Base-by-base conservation (phyloP, 2,797 vertebrate genomes). In the Lutjanus campechanus region DNA sequence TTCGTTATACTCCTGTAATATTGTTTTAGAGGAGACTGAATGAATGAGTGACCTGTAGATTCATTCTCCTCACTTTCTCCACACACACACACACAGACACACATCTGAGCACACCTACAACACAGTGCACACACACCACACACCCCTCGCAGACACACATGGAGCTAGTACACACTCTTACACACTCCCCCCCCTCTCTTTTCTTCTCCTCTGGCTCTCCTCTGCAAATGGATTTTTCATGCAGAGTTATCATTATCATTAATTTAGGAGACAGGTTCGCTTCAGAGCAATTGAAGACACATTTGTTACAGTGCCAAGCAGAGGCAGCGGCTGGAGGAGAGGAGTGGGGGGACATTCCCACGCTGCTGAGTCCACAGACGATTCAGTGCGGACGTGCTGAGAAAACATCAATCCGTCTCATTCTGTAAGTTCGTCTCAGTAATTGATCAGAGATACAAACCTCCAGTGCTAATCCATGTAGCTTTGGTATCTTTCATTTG, bases 201-300 rank as follows among this genome's bases (percentile, higher is more conserved):
- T 47, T 62, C 76, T 36, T 76, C 85, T 88, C 85, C 86, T 85
- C 85, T 86, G 80, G 88, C 80, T 89, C 82, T 86, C 74, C 74
- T 88, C 76, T 76, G 68, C 25, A 72, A 88, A 91, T 93, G 61
- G 90, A 94, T 93, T 92, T 92, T 89, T 92, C 81, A 89, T 87
- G 76, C 86, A 89, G 77, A 70, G 85, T 91, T 90, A 91, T 93
- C 85, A 89, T 91, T 87, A 92, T 88, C 88, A 92, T 92, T 93
- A 69, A 93, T 91, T 91, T 90, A 89, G 77, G 6, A 87, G 91
- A 92, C 89, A 89, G 88, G 78, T 86, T 90, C 20, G 20, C 81
- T 91, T 91, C 86, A 84, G 79, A 90, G 88, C 87, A 82, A 91
- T 86, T 88, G 72, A 91, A 89, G 81, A 85, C 72, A 66, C 85